Evolutionary conservation across 2,797 vertebrate genomes (phyloP), one percentile per base, ranked within the genome.

Genomic region (Florisuga fusca): DNA sequence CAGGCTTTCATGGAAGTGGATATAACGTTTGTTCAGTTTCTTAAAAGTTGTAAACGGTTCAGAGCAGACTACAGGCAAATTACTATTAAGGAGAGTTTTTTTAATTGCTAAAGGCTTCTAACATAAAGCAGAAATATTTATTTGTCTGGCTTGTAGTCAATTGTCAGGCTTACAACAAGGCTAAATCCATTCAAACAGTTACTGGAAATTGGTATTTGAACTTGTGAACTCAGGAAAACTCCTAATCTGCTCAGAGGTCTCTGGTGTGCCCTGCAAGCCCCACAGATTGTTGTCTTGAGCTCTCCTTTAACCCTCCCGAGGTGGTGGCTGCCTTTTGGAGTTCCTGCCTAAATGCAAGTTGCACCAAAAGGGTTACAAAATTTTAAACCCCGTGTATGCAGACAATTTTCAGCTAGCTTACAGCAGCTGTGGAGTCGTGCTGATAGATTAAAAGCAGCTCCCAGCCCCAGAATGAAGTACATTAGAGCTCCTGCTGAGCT

Each of bases 401-500:
- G 98, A 98, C 98, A 97, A 97, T 98, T 98, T 98, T 98, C 98
- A 98, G 98, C 98, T 98, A 98, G 98, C 97, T 99, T 98, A 98
- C 98, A 98, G 98, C 98, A 99, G 99, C 99, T 99, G 99, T 93
- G 98, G 98, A 97, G 96, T 97, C 99, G 96, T 98, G 99, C 99
- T 99, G 99, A 97, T 99, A 99, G 98, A 99, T 99, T 99, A 99
- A 99, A 99, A 99, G 98, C 98, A 98, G 98, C 98, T 98, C 98
- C 98, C 98, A 98, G 98, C 98, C 99, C 98, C 98, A 97, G 98
- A 99, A 99, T 98, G 98, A 98, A 99, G 98, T 98, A 98, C 98
- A 99, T 98, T 98, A 98, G 98, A 97, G 97, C 98, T 98, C 98
- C 98, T 95, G 98, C 97, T 97, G 98, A 98, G 98, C 97, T 5